Evolutionary conservation across 2,113 vertebrate species (phyloP), one percentile per base, ranked within the genome.

Genomic region (Glaucomys volans): DNA sequence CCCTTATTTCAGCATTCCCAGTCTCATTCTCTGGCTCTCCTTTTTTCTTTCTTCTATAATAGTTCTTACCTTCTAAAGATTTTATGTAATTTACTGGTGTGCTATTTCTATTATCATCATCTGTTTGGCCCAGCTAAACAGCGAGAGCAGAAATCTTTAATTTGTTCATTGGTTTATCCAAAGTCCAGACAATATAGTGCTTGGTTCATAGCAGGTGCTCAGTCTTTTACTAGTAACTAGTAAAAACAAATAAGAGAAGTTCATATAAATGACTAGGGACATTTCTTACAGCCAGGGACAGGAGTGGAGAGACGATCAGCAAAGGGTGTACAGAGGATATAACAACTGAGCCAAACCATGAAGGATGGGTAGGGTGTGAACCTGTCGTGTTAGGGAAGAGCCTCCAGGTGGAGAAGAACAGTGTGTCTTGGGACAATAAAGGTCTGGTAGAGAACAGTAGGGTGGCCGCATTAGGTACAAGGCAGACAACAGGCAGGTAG

Each of bases 401-500:
- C 11, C 1, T 13, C 57, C 37, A 37, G 28, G 13, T 14, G 8
- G 4, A 52, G 13, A 10, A 26, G 9, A 16, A 17, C 2, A 6
- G 22, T 59, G 2, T 12, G 9, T 54, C 67, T 22, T 24, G 44
- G 24, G 80, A 37, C 71, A 66, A 17, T 0, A 22, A 37, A 72
- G 13, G 13, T 32, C 9, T 10, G 22, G 0, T 6, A 24, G 35
- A 94, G 42, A 81, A 20, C 3, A 80, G 26, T 6, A 52, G 37
- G 8, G 14, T 5, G 40, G 22, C 20, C 28, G 59, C 12, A 0
- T 2, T 10, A 79, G 87, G 37, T 20, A 75, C 8, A 52, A 10
- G 10, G 32, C 2, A 4, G 12, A 12, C 32, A n/a, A 1, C 0
- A 1, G 30, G 8, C 20, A 57, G 26, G 4, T 17, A 52, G 4